phyloP scores from a whole-genome alignment of 1,140 invertebrate species.

The Pseudomyrmex sp. region DNA sequence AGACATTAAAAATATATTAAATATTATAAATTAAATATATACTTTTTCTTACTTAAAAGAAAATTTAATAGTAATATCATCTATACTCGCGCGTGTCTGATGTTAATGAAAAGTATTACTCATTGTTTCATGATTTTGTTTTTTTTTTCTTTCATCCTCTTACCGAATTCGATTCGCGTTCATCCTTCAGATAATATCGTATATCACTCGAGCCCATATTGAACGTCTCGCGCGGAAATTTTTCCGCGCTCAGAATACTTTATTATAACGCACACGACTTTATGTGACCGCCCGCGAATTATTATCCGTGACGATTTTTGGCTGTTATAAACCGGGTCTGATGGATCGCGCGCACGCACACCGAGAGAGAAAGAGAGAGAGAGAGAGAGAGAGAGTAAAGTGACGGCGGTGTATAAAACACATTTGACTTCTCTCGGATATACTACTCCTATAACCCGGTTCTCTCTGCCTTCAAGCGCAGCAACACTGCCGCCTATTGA shows the following conservation, averaged over 20 bases:
- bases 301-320: constrained; percentile 15
- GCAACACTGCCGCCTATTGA: constrained; percentile 14
- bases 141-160: neutral
- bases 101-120: neutral
- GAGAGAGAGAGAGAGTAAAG: neutral
- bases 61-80: neutral
- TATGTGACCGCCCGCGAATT: neutral
- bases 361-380: neutral
- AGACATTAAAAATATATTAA: too few relatives aligned
- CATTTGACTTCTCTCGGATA: constrained; percentile 27
- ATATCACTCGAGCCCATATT: neutral
- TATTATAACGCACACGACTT: neutral
- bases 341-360: constrained; percentile 26
- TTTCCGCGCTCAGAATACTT: constrained; percentile 1
- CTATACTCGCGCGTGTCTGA: neutral
- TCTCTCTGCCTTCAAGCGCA: constrained; percentile 22
- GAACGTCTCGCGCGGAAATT: neutral
- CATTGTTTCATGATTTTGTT: neutral
- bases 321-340: constrained; percentile 35
- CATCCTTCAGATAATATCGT: neutral
- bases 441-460: constrained; percentile 14
- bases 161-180: neutral
- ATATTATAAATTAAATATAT: too few relatives aligned
- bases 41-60: too few relatives aligned
- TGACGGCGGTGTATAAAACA: constrained; percentile 21